Evolutionary conservation across 2,888 invertebrate species (phyloP).

Genomic region (Sipha maydis): DNA sequence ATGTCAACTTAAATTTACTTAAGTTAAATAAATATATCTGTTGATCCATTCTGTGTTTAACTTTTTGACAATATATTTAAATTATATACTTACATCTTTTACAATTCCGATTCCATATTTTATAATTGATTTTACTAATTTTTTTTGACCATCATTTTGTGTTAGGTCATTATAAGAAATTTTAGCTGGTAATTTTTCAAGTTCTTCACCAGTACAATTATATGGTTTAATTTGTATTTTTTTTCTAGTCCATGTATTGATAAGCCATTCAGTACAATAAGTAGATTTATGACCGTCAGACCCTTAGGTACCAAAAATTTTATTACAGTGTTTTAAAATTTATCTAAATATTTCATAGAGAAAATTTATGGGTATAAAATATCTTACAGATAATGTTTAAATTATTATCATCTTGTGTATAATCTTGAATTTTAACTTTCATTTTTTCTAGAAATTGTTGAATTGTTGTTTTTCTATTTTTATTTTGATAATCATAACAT

Average conservation of each 20-base stretch:
- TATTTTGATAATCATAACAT: slow-evolving; percentile 73
- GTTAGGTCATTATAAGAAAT: slow-evolving; percentile 69
- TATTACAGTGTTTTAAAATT: background rate
- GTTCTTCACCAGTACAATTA: slow-evolving; percentile 63
- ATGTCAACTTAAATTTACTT: too few relatives aligned
- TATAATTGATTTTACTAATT: slow-evolving; percentile 70
- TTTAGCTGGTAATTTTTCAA: slow-evolving; percentile 61
- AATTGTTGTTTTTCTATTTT: slow-evolving; percentile 71
- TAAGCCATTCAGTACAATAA: slow-evolving; percentile 70
- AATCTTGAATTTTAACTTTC: slow-evolving; percentile 68
- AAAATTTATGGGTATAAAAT: background rate
- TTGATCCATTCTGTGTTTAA: too few relatives aligned
- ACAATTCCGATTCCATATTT: slow-evolving; percentile 70
- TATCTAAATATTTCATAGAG: background rate
- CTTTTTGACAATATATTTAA: background rate
- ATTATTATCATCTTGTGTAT: slow-evolving; percentile 67
- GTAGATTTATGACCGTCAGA: slow-evolving; percentile 72
- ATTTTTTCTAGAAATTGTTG: slow-evolving; percentile 70
- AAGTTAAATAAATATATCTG: too few relatives aligned
- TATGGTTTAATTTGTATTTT: slow-evolving; percentile 59
- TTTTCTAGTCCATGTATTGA: slow-evolving; percentile 40
- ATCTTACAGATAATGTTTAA: slow-evolving; percentile 72
- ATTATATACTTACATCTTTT: slow-evolving; percentile 65
- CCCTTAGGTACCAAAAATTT: slow-evolving; percentile 69
- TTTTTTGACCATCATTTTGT: slow-evolving; percentile 68